Evolutionary conservation across 2,113 vertebrate species (phyloP), one percentile per base, ranked within the genome.

Genomic region (Sporophila hypoxantha): DNA sequence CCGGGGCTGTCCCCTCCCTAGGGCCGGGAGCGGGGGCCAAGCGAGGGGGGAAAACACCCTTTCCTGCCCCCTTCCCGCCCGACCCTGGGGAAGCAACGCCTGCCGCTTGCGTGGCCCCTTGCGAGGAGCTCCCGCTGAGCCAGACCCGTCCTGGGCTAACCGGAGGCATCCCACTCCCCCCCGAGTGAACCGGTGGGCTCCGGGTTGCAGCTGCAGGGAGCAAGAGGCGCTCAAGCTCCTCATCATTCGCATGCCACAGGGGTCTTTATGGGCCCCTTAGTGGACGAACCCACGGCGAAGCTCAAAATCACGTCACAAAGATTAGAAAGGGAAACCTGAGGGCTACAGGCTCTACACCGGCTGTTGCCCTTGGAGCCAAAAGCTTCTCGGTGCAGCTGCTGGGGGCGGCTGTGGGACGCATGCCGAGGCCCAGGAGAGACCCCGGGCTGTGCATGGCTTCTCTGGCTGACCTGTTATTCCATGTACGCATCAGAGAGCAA

Each of bases 401-500:
- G 25, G 4, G 17, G 15, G 27, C 3, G 1, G 70, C 61, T 20
- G 49, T 2, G 9, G 30, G 34, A 34, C 32, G 2, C 2, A 16
- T 4, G 60, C 36, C 2, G 2, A 32, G 70, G 67, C 53, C 37
- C 47, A 8, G 75, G 62, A 6, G 49, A 36, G 37, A 15, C 23
- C 14, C 41, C 0, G 16, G 14, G 52, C n/a, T 25, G 4, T 0
- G 21, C 27, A 6, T 5, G 39, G 23, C 42, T 61, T 42, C 30
- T 60, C 32, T 25, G 8, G 3, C 46, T 6, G 7, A 10, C 10
- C 1, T 7, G 12, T 14, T n/a, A 44, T 10, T 19, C 2, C 2
- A 4, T 0, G 4, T 4, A 3, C 0, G 1, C 13, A 10, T 8
- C 6, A 4, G 9, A 42, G 20, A 55, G 34, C 14, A 2, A 4